These are phyloP conservation scores for Trachelipus rathkii DNA, from an alignment of 1,140 invertebrate genomes.

Conservation along the genomic window DNA sequence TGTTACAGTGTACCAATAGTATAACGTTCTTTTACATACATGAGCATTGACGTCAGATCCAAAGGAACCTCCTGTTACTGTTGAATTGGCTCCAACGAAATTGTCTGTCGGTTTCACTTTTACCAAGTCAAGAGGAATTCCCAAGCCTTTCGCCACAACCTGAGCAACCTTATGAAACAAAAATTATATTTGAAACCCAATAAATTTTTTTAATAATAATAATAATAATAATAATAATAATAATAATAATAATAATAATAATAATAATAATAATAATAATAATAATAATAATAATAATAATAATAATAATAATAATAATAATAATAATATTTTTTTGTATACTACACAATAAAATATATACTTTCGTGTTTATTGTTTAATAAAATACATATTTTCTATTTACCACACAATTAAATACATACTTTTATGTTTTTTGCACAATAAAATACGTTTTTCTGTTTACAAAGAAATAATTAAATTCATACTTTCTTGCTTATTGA, in stretches of 20 bases:
- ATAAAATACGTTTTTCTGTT: too few relatives aligned
- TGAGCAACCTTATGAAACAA: not conserved
- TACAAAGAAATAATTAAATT: too few relatives aligned
- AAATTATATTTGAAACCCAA: not conserved
- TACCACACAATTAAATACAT: too few relatives aligned
- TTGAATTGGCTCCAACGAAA: not conserved
- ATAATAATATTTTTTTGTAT: too few relatives aligned
- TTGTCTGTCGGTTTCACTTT: conserved; percentile 13
- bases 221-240: conserved; percentile 22
- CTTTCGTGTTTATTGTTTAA: too few relatives aligned
- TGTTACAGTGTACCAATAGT: too few relatives aligned
- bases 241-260: conserved; percentile 22
- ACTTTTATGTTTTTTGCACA: too few relatives aligned
- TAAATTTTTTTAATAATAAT: conserved; percentile 7
- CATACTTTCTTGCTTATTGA: too few relatives aligned
- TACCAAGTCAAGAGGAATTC: not conserved
- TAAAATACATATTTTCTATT: too few relatives aligned
- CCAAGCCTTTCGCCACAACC: conserved; percentile 7
- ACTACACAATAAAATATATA: too few relatives aligned
- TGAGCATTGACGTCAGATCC: conserved; percentile 10
- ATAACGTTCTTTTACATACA: conserved; percentile 4
- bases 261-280: not conserved
- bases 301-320: too few relatives aligned
- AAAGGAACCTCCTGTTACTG: conserved; percentile 1
- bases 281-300: conserved; percentile 16